Evolutionary conservation across 2,797 vertebrate genomes (phyloP), one percentile per base, ranked within the genome.

Genomic region (Chrysolophus pictus): DNA sequence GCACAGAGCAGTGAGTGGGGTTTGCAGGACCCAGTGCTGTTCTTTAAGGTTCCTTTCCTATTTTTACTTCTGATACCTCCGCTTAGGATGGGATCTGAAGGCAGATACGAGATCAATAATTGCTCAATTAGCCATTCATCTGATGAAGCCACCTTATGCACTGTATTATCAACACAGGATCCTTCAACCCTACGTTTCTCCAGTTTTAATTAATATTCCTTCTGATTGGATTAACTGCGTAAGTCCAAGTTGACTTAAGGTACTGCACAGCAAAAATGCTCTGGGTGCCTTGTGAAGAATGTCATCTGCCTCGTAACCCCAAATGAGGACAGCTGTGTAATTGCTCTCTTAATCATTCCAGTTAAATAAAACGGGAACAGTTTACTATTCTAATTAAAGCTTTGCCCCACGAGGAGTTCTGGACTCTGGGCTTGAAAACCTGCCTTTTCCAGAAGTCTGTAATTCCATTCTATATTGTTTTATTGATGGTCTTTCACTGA

Each of bases 1-100:
- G 69, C 8, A 17, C 3, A 1, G 10, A 35, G 2, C 15, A 2
- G 1, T 1, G 15, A 23, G 47, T 17, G 64, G 6, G 55, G 26
- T 64, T 44, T 2, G 2, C 26, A 42, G 33, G 3, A 51, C 68
- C 67, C 73, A 39, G 14, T 46, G 3, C n/a, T 60, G 44, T 55
- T 44, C 16, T 22, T 67, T 72, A 35, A 0, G 11, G n/a, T 31
- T 81, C 58, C 46, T 68, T 60, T 76, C 80, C 46, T 71, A 11
- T 12, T 82, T 78, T 42, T 92, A 81, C 46, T 71, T 37, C 69
- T 71, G 33, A 60, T 37, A 59, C 15, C 42, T 81, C 17, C n/a
- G 49, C 46, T 71, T 44, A 80, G 74, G 41, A 15, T 0, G 0
- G 62, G 15, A 59, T 49, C 87, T 80, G 68, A 46, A 83, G 51